These are phyloP conservation scores for Orthosia incerta DNA, from an alignment of 2,888 invertebrate species.

Conservation along the genomic window DNA sequence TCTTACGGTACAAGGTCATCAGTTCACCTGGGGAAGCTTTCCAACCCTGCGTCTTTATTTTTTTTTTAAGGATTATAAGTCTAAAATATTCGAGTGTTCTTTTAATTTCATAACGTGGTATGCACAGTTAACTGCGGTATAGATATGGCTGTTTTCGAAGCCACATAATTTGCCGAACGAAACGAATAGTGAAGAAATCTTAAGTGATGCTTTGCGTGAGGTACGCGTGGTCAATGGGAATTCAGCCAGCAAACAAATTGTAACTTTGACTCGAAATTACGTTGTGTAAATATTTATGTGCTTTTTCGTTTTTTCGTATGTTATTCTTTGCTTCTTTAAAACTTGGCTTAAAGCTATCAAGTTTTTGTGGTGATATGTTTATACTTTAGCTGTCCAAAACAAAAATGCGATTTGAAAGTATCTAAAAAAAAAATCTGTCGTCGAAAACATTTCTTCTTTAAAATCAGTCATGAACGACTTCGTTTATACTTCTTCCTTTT, in stretches of 20 bases:
- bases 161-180: slow-evolving; percentile 63
- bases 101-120: neutral
- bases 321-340: neutral
- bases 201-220: slow-evolving; percentile 88
- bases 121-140: neutral
- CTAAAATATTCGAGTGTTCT: too few relatives aligned
- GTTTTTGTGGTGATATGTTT: neutral
- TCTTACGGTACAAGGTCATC: too few relatives aligned
- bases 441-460: neutral
- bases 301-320: slow-evolving; percentile 6
- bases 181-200: slow-evolving; percentile 83
- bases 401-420: neutral
- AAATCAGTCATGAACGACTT: neutral
- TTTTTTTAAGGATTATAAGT: too few relatives aligned
- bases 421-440: neutral
- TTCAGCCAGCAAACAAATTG: slow-evolving; percentile 71
- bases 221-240: slow-evolving; percentile 82
- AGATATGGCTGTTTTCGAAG: slow-evolving; percentile 49
- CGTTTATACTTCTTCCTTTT: neutral
- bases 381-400: neutral
- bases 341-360: neutral
- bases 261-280: slow-evolving; percentile 63
- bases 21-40: too few relatives aligned
- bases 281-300: slow-evolving; percentile 61
- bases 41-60: too few relatives aligned